Conservation (phyloP, 2,797 vertebrate species). For the Carapus acus region DNA sequence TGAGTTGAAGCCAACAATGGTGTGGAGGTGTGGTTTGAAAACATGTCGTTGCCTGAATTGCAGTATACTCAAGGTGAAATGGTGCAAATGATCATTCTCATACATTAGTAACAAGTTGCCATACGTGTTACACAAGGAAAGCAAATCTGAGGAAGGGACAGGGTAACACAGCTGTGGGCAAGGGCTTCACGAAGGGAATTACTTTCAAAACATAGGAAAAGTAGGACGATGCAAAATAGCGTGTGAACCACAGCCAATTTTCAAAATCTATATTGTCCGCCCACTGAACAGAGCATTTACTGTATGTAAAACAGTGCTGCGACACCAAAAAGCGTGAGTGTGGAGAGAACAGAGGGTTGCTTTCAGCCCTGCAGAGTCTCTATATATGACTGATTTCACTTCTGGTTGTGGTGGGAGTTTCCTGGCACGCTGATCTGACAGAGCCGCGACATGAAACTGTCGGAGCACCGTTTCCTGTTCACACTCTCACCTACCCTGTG, state of each 20-base stretch:
- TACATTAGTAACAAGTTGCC: conserved; percentile 5
- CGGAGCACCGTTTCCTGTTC: conserved; percentile 69
- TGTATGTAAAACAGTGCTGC: conserved; percentile 19
- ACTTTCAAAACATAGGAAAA: conserved; percentile 20
- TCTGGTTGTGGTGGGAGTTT: conserved; percentile 71
- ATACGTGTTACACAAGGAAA: conserved; percentile 23
- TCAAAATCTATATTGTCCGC: too few species aligned
- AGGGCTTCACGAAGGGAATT: neutral
- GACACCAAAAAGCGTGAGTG: conserved; percentile 8
- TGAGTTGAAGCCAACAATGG: too few species aligned
- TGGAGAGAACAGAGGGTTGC: conserved; percentile 30
- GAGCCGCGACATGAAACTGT: conserved; percentile 53
- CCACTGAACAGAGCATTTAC: too few species aligned
- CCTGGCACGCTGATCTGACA: conserved; percentile 62
- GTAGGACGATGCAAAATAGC: conserved; percentile 4
- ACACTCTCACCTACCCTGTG: conserved; percentile 51
- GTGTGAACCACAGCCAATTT: neutral
- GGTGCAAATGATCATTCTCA: neutral
- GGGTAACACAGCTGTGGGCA: conserved; percentile 1
- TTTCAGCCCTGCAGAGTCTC: conserved; percentile 41
- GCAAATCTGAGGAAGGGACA: conserved; percentile 14
- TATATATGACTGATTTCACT: conserved; percentile 63
- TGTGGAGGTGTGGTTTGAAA: too few species aligned
- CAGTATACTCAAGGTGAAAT: too few species aligned
- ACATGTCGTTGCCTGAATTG: too few species aligned